A percentile compares a stretch with the other conserved stretches of the same genome.
These are phyloP conservation scores for Sanderia malayensis DNA, from an alignment of 30 jellyfish, hydroid and myxozoan species.

Conservation along the genomic window DNA sequence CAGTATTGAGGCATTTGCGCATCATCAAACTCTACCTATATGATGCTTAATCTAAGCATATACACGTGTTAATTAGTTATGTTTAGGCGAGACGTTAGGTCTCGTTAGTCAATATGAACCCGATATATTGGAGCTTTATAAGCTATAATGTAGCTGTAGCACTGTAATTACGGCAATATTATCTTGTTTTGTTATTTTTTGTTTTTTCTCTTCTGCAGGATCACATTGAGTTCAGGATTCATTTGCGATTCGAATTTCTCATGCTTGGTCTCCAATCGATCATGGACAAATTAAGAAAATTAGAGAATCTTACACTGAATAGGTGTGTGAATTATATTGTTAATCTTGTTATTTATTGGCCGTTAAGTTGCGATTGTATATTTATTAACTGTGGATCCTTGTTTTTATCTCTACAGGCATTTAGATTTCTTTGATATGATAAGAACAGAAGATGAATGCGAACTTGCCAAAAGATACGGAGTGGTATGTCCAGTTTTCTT, in stretches of 20 bases:
- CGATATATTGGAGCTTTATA: too few relatives aligned
- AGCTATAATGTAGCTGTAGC: too few relatives aligned
- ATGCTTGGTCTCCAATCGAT: slow-evolving; percentile 99
- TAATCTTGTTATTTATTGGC: slow-evolving; percentile 2
- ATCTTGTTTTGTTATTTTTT: too few relatives aligned
- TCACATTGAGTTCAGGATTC: slow-evolving; percentile 94
- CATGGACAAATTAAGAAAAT: slow-evolving; percentile 95
- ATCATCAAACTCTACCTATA: too few relatives aligned
- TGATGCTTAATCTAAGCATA: too few relatives aligned
- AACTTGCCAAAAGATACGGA: slow-evolving; percentile 92
- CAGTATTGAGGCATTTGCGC: too few relatives aligned
- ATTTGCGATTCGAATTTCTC: slow-evolving; percentile 89
- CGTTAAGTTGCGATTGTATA: background rate
- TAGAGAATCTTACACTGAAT: slow-evolving; percentile 84
- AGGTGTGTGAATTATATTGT: slow-evolving; percentile 38
- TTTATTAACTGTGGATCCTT: background rate
- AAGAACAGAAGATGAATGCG: slow-evolving; percentile 91
- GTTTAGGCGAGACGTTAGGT: too few relatives aligned
- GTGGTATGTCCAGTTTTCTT: slow-evolving; percentile 70
- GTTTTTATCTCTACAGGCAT: slow-evolving; percentile 66
- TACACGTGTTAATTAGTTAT: too few relatives aligned
- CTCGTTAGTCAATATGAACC: too few relatives aligned
- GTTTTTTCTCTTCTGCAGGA: slow-evolving; percentile 79
- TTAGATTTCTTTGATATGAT: slow-evolving; percentile 97
- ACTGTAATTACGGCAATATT: too few relatives aligned